Percentiles rank a stretch among this genome's conserved stretches.
Evolutionary conservation across 64 coral and sea anemone genomes (phyloP).

Genomic region (Pocillopora verrucosa): DNA sequence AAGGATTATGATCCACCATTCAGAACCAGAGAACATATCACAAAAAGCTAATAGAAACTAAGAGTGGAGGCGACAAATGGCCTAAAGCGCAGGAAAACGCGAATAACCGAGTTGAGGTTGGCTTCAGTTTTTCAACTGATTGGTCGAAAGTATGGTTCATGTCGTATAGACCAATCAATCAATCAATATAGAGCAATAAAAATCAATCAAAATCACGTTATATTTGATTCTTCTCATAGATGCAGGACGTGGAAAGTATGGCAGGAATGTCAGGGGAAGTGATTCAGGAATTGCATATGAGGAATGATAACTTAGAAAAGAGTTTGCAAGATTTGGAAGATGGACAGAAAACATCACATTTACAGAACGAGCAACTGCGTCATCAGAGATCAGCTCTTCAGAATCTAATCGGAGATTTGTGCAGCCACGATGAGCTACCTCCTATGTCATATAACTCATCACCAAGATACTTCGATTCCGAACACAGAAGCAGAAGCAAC

Average conservation of each 20-base stretch:
- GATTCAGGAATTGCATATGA: constrained; percentile 59
- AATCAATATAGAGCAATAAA: too few species aligned
- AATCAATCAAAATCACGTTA: not conserved
- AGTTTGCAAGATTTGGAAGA: constrained; percentile 72
- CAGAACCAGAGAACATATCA: too few species aligned
- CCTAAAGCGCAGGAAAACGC: too few species aligned
- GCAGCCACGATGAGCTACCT: not conserved
- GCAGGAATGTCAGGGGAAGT: constrained; percentile 75
- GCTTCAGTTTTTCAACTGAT: not conserved
- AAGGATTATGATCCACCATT: too few species aligned
- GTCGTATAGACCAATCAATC: too few species aligned
- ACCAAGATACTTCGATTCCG: not conserved
- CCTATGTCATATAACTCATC: constrained; percentile 42
- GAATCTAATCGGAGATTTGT: constrained; percentile 48
- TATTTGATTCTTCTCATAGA: constrained; percentile 28
- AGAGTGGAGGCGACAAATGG: too few species aligned
- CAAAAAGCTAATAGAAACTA: too few species aligned
- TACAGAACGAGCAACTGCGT: constrained; percentile 76
- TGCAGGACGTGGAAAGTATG: constrained; percentile 50
- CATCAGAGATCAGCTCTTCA: constrained; percentile 56
- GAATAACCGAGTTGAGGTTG: too few species aligned
- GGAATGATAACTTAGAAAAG: constrained; percentile 67
- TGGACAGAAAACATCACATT: constrained; percentile 72
- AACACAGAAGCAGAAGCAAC: not conserved
- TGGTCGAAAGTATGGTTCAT: too few species aligned